phyloP scores from a whole-genome alignment of 2,113 vertebrate species.

The Actenoides lindsayi region DNA sequence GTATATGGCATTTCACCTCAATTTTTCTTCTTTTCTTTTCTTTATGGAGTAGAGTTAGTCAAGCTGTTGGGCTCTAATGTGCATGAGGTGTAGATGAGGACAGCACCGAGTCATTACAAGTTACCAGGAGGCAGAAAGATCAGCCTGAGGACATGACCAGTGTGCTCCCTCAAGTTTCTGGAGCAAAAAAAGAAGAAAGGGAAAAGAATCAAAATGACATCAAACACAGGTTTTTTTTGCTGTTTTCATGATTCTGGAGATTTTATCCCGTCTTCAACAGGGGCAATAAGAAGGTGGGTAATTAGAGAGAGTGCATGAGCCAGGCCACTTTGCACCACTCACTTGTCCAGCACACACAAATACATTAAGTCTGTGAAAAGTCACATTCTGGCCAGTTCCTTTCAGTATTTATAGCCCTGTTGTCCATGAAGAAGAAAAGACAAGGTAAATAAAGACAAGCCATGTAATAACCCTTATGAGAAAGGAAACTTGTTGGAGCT shows the following conservation, averaged over 20 bases:
- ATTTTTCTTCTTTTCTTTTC: not conserved
- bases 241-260: not conserved
- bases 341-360: not conserved
- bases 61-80: not conserved
- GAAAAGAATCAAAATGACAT: not conserved
- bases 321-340: not conserved
- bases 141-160: not conserved
- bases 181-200: not conserved
- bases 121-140: not conserved
- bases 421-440: not conserved
- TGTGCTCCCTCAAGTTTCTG: not conserved
- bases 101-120: not conserved
- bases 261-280: not conserved
- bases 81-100: accelerated
- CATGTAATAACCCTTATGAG: not conserved
- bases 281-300: not conserved
- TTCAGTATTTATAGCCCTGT: not conserved
- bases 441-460: not conserved
- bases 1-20: not conserved
- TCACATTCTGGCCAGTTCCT: not conserved
- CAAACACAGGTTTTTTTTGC: not conserved
- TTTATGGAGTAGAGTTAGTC: not conserved
- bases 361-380: not conserved
- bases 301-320: not conserved
- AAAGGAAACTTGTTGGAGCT: not conserved